Evolutionary conservation across 2,113 vertebrate genomes (phyloP).

Genomic region (Rhabdornis inornatus): DNA sequence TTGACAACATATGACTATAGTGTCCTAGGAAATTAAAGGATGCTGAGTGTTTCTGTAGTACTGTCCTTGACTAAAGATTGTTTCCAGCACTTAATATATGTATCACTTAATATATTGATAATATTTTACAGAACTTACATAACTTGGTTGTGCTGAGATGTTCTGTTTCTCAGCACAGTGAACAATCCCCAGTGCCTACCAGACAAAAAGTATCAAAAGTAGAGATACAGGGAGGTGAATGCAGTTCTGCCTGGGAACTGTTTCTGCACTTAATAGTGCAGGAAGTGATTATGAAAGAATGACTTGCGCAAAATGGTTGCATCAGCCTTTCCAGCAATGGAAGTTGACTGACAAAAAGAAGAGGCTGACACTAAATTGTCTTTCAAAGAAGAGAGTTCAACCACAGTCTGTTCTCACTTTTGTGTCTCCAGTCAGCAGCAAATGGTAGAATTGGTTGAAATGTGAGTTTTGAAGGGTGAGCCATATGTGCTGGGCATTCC

Average conservation of each 20-base stretch:
- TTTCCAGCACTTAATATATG: background rate
- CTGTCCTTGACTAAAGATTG: background rate
- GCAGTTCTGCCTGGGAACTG: background rate
- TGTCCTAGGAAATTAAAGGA: background rate
- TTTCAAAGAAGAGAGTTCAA: background rate
- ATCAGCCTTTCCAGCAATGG: background rate
- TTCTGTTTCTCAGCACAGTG: background rate
- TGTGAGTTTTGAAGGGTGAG: background rate
- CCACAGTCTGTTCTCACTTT: background rate
- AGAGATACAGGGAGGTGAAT: background rate
- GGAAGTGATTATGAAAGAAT: constrained; percentile 42
- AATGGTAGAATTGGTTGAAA: background rate
- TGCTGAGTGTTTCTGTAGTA: background rate
- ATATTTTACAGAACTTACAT: background rate
- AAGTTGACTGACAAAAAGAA: background rate
- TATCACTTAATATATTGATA: background rate
- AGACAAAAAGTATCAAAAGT: fast-evolving
- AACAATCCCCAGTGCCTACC: background rate
- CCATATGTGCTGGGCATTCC: fast-evolving
- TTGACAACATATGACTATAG: background rate
- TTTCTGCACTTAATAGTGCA: background rate
- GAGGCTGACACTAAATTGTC: background rate
- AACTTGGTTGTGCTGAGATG: background rate
- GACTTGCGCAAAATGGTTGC: background rate
- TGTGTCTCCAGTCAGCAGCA: background rate